Base-by-base conservation (phyloP, 2,113 vertebrate genomes). In the Hippoglossus stenolepis region DNA sequence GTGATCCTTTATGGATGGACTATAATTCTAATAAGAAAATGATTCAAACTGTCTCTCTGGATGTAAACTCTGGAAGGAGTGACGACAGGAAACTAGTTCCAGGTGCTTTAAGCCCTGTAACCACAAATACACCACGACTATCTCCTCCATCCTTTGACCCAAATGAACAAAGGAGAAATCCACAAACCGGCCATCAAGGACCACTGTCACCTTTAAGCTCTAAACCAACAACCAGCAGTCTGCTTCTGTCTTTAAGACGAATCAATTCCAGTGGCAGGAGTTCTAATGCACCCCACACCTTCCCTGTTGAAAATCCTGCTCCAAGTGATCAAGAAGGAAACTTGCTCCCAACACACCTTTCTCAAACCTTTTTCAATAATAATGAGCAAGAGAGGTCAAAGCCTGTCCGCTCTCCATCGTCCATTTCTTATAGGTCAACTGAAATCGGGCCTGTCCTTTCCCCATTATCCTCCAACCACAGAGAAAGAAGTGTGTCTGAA, bases 191-290 rank as follows among this genome's bases (percentile, higher is more conserved):
- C 65, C 59, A 72, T 66, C 89, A 90, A 63, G 75, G 53, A 13
- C 62, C 57, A 61, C 59, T 74, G 15, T 87, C 89, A 21, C 62
- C 84, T 77, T 21, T 71, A 74, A 90, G 85, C 63, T 93, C 93
- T 11, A 93, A 91, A 68, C 93, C 93, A 71, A 91, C 90, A 67
- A 94, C 91, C 8, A 94, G 94, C 85, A 93, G 91, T 35, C 20
- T 94, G 2, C 93, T 94, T 84, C 82, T 94, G n/a, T 94, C 93
- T 24, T 75, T 92, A 62, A 91, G 94, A 57, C 87, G 84, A 70
- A 23, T 65, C 5, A 82, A 92, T 65, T 86, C 71, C 0, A 82
- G 71, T 47, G 73, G 73, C 59, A 88, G 69, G 49, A 90, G 62
- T n/a, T 35, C 66, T 2, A 73, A 68, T 56, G 4, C 61, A 45